Percentiles rank a stretch among this genome's conserved stretches.
Conservation (phyloP, 2,797 vertebrate species). For the Fratercula arctica region DNA sequence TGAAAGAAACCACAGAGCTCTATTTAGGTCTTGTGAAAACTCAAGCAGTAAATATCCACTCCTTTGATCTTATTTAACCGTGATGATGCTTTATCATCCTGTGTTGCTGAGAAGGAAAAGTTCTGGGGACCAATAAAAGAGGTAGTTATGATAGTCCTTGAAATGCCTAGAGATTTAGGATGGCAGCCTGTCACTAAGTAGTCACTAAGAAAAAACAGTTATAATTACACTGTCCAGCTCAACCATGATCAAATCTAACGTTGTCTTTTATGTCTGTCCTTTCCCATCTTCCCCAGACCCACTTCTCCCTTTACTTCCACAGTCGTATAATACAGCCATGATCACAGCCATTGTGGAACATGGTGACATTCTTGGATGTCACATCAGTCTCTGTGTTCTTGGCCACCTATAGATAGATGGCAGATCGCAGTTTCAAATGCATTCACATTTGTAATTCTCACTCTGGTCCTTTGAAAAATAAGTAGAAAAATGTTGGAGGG, state of each 20-base stretch:
- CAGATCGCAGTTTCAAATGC: neutral
- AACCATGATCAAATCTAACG: neutral
- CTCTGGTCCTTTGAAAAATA: neutral
- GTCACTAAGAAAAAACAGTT: neutral
- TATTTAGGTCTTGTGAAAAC: conserved; percentile 24
- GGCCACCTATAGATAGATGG: neutral
- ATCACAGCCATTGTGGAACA: neutral
- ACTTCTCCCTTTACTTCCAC: neutral
- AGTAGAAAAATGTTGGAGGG: neutral
- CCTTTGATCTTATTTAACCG: conserved; percentile 52
- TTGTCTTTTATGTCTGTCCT: neutral
- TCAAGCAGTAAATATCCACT: conserved; percentile 34
- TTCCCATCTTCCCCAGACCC: neutral
- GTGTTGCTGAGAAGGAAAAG: neutral
- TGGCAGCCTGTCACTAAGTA: neutral
- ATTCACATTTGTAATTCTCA: neutral
- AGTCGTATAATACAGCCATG: neutral
- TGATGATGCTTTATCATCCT: conserved; percentile 27
- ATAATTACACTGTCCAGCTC: neutral
- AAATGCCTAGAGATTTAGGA: neutral
- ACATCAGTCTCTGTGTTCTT: rapidly evolving
- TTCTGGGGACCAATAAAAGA: conserved; percentile 14
- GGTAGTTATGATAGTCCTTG: neutral
- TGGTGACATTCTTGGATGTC: neutral
- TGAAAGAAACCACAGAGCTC: conserved; percentile 49